Evolutionary conservation across 2,888 invertebrate species (phyloP).

Genomic region (Zhengitettix transpicula): DNA sequence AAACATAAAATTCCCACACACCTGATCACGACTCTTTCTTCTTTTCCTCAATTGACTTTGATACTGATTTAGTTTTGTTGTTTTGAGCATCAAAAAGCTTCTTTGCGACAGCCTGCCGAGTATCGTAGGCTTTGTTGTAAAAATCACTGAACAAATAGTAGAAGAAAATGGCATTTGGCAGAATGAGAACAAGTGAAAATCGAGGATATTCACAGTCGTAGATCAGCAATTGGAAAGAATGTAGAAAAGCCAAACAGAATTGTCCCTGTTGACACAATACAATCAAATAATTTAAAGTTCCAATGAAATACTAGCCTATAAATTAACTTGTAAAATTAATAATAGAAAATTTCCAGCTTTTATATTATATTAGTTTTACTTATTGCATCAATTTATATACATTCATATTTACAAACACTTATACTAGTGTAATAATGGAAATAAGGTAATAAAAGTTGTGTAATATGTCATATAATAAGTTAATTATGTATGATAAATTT

Average conservation of each 20-base stretch:
- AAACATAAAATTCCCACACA: too few relatives aligned
- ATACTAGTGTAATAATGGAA: too few relatives aligned
- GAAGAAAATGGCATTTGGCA: slow-evolving; percentile 26
- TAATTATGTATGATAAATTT: too few relatives aligned
- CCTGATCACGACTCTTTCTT: too few relatives aligned
- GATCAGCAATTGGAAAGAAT: slow-evolving; percentile 19
- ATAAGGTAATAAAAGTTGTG: too few relatives aligned
- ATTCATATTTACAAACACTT: too few relatives aligned
- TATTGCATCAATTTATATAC: too few relatives aligned
- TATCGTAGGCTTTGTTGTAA: slow-evolving; percentile 28
- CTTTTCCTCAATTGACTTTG: too few relatives aligned
- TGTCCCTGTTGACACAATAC: slow-evolving; percentile 17
- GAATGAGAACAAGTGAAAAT: slow-evolving; percentile 18
- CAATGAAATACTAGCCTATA: not conserved
- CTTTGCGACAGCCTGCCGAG: too few relatives aligned
- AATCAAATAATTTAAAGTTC: not conserved
- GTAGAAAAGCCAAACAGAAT: slow-evolving; percentile 20
- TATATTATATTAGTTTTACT: not conserved
- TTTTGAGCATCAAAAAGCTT: not conserved
- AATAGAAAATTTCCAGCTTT: not conserved
- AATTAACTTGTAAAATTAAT: not conserved
- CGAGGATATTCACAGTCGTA: slow-evolving; percentile 20
- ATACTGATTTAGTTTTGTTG: slow-evolving; percentile 2
- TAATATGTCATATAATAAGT: too few relatives aligned
- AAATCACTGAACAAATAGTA: slow-evolving; percentile 34